Conservation (phyloP, 2,888 invertebrate species). For the Cephonodes hylas region DNA sequence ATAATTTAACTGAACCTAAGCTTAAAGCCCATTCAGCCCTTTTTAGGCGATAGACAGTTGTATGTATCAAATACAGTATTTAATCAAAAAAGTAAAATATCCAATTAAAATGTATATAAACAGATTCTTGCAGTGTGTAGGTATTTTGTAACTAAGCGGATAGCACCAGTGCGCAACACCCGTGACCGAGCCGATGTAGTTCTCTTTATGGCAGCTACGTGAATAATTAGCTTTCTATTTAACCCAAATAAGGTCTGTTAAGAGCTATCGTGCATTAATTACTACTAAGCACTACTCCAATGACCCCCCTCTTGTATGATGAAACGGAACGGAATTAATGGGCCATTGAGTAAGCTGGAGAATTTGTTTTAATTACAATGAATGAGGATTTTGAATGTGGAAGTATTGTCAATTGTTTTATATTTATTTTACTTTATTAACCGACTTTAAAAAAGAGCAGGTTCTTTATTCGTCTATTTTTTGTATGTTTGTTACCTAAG, state of each 20-base stretch:
- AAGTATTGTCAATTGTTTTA: not conserved
- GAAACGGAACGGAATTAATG: not conserved
- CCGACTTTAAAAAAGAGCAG: too few relatives aligned
- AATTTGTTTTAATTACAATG: not conserved
- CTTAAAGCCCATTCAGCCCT: too few relatives aligned
- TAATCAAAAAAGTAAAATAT: too few relatives aligned
- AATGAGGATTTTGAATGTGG: not conserved
- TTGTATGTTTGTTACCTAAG: too few relatives aligned
- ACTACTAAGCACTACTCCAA: constrained; percentile 3
- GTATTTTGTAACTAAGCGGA: not conserved
- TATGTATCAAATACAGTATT: too few relatives aligned
- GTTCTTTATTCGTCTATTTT: too few relatives aligned
- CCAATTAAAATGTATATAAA: not conserved
- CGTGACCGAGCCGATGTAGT: not conserved
- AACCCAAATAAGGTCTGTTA: constrained; percentile 26
- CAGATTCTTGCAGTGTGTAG: not conserved
- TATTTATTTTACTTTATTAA: too few relatives aligned
- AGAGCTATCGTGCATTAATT: constrained; percentile 27
- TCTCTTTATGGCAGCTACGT: constrained; percentile 31
- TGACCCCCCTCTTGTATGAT: not conserved
- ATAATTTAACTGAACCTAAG: too few relatives aligned
- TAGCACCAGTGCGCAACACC: not conserved
- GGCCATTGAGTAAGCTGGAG: not conserved
- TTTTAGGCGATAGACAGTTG: too few relatives aligned
- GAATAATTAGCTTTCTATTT: constrained; percentile 41